Evolutionary conservation across 1,140 invertebrate species (phyloP).

Genomic region (Xylocopa sonorina): DNA sequence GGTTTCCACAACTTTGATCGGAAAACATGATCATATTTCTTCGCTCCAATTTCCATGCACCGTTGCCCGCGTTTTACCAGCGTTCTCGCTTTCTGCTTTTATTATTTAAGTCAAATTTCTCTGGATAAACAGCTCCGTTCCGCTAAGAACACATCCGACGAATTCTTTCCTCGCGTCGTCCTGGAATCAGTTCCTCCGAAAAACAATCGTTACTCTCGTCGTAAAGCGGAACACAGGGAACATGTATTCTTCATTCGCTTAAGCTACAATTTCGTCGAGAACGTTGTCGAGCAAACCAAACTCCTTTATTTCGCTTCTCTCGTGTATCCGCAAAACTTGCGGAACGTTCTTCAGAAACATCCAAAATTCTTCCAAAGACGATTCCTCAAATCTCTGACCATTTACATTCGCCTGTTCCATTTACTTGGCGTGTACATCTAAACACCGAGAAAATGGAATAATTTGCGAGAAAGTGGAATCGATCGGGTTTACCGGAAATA

Average conservation of each 20-base stretch:
- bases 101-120: constrained; percentile 37
- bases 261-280: not conserved
- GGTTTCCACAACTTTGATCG: not conserved
- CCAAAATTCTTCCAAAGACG: not conserved
- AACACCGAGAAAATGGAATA: too few species aligned
- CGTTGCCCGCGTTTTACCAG: not conserved
- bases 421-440: too few species aligned
- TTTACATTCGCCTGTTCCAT: too few species aligned
- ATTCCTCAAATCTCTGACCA: not conserved
- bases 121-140: constrained; percentile 44
- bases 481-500: not conserved
- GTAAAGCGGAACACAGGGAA: not conserved
- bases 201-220: not conserved
- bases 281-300: constrained; percentile 9
- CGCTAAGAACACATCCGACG: not conserved
- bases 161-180: constrained; percentile 43
- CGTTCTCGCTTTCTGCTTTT: not conserved
- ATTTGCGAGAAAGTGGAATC: not conserved
- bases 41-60: not conserved
- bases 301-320: not conserved
- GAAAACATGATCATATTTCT: not conserved
- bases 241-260: not conserved
- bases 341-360: not conserved
- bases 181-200: not conserved
- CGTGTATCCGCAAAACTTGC: not conserved